Conservation (phyloP, 2,797 vertebrate genomes). For the Chaunax sp. region DNA sequence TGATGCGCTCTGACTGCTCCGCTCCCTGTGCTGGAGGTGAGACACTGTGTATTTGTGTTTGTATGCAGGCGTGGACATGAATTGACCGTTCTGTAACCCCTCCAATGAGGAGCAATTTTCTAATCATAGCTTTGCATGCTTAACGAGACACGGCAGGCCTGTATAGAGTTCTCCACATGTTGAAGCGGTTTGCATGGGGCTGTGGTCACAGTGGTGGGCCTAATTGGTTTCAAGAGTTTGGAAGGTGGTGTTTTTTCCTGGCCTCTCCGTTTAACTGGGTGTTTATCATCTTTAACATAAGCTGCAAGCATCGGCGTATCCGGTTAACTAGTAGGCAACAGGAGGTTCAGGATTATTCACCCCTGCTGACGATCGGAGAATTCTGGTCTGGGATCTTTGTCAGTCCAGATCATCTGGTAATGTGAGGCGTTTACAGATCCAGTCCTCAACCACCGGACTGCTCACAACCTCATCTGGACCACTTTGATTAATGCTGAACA, state of each 20-base stretch:
- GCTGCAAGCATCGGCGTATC: no score
- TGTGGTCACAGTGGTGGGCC: neutral
- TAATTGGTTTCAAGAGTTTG: neutral
- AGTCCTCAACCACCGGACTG: no score
- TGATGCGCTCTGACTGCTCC: constrained; percentile 91
- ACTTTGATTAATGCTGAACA: no score
- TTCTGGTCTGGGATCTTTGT: no score
- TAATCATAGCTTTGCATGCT: neutral
- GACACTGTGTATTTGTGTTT: constrained; percentile 12
- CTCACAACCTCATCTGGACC: no score
- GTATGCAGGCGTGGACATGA: constrained; percentile 3
- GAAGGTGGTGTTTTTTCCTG: neutral
- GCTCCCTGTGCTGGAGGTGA: constrained; percentile 90
- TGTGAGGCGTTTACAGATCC: no score
- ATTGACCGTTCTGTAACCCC: neutral
- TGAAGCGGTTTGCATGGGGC: neutral
- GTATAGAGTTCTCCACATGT: neutral
- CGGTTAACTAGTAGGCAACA: no score
- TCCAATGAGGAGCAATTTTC: neutral
- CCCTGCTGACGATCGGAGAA: no score
- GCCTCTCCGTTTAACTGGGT: no score
- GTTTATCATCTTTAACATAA: neutral
- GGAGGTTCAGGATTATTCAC: no score
- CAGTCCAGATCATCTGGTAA: no score
- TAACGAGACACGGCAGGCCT: neutral